Percentiles rank a stretch among this genome's conserved stretches.
Conservation (phyloP, 2,113 vertebrate species). For the Corythoichthys haematopterus region DNA sequence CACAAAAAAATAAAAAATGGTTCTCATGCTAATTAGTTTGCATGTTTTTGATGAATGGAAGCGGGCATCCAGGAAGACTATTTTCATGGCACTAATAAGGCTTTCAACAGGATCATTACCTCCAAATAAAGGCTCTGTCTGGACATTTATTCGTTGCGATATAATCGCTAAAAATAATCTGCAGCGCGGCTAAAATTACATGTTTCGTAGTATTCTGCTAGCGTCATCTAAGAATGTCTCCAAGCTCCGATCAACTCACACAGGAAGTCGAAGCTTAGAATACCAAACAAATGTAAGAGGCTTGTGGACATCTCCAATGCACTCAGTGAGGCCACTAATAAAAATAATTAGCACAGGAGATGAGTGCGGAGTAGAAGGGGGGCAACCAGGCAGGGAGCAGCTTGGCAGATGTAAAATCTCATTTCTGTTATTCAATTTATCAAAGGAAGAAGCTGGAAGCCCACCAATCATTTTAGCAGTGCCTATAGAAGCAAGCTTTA, state of each 20-base stretch:
- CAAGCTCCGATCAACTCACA: conserved; percentile 40
- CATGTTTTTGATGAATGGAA: conserved; percentile 31
- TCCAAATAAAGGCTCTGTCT: conserved; percentile 27
- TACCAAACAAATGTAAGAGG: conserved; percentile 50
- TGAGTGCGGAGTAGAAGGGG: conserved; percentile 16
- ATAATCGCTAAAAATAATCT: conserved; percentile 51
- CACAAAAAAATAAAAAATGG: conserved; percentile 12
- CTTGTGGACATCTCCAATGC: conserved; percentile 66
- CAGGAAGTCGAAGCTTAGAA: conserved; percentile 43
- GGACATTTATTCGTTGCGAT: conserved; percentile 29
- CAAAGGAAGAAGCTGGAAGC: conserved; percentile 59
- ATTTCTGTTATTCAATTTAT: conserved; percentile 71
- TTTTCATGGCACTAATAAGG: conserved; percentile 32
- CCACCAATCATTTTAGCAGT: conserved; percentile 58
- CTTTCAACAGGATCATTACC: conserved; percentile 56
- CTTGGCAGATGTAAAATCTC: conserved; percentile 67
- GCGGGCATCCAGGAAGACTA: conserved; percentile 14
- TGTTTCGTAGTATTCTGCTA: conserved; percentile 36
- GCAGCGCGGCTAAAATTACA: conserved; percentile 47
- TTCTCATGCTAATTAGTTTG: conserved; percentile 35
- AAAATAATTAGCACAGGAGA: conserved; percentile 67
- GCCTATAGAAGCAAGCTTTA: conserved; percentile 48
- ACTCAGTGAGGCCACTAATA: conserved; percentile 69
- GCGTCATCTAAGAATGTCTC: conserved; percentile 43
- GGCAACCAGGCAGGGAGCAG: conserved; percentile 37